Conservation (phyloP, 1,140 invertebrate species). For the Drosophila kurseongensis region DNA sequence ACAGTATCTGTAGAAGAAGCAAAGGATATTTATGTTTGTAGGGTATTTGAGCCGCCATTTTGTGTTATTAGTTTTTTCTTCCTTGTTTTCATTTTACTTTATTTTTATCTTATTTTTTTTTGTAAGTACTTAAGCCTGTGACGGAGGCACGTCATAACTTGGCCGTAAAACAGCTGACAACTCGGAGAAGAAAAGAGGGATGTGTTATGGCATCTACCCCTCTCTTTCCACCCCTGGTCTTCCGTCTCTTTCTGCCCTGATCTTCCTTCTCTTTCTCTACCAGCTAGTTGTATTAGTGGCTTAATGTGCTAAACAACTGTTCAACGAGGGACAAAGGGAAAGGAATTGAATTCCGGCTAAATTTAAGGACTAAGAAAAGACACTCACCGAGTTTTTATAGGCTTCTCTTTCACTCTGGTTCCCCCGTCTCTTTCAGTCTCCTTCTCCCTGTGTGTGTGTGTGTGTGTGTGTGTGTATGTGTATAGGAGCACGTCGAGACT, state of each 20-base stretch:
- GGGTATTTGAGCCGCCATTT: not conserved
- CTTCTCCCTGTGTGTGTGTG: not conserved
- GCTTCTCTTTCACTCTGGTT: not conserved
- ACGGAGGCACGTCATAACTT: conserved; percentile 78
- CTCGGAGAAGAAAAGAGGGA: conserved; percentile 23
- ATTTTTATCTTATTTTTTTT: conserved; percentile 29
- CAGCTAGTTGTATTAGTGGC: conserved; percentile 68
- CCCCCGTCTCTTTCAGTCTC: not conserved
- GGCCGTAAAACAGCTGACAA: conserved; percentile 79
- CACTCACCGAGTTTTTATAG: conserved; percentile 6
- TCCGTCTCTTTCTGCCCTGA: not conserved
- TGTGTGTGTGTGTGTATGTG: no score
- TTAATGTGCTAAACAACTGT: conserved; percentile 78
- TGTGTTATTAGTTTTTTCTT: not conserved
- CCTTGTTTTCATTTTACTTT: conserved; percentile 26
- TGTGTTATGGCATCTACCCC: conserved; percentile 17
- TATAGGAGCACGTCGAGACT: conserved; percentile 21
- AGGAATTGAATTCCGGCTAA: conserved; percentile 42
- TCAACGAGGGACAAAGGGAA: conserved; percentile 19
- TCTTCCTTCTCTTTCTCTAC: not conserved
- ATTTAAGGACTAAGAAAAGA: conserved; percentile 62
- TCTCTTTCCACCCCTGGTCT: not conserved
- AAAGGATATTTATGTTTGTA: not conserved
- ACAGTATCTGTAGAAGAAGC: no score
- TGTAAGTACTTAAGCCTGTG: conserved; percentile 59